phyloP scores from a whole-genome alignment of 2,113 vertebrate species.

The Silurus meridionalis region DNA sequence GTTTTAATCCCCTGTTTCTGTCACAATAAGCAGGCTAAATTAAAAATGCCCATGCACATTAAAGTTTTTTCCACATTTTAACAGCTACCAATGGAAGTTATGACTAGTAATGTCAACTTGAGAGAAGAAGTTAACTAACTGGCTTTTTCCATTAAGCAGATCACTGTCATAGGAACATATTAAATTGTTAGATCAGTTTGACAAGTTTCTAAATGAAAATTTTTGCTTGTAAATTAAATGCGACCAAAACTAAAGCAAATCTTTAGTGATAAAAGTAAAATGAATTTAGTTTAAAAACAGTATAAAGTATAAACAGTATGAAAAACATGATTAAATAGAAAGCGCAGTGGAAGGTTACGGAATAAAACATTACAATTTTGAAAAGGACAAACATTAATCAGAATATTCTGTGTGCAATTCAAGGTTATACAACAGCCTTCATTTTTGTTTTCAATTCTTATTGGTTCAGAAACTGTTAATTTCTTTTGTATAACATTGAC shows the following conservation, averaged over 20 bases:
- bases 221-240: neutral
- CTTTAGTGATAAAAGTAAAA: neutral
- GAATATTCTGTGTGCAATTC: too few relatives aligned
- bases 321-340: neutral
- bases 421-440: neutral
- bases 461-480: neutral
- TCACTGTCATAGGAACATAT: too few relatives aligned
- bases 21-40: neutral
- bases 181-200: neutral
- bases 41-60: neutral
- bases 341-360: neutral
- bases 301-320: neutral
- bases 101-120: neutral
- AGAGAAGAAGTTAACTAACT: neutral
- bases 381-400: neutral
- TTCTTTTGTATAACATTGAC: neutral
- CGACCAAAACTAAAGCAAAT: neutral
- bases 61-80: neutral
- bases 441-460: neutral
- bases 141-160: neutral
- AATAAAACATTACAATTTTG: neutral
- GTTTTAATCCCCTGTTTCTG: neutral
- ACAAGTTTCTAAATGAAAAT: neutral
- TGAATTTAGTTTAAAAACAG: neutral
- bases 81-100: neutral